These are phyloP conservation scores for Bagarius yarrelli DNA, from an alignment of 2,113 vertebrate species.

Conservation along the genomic window DNA sequence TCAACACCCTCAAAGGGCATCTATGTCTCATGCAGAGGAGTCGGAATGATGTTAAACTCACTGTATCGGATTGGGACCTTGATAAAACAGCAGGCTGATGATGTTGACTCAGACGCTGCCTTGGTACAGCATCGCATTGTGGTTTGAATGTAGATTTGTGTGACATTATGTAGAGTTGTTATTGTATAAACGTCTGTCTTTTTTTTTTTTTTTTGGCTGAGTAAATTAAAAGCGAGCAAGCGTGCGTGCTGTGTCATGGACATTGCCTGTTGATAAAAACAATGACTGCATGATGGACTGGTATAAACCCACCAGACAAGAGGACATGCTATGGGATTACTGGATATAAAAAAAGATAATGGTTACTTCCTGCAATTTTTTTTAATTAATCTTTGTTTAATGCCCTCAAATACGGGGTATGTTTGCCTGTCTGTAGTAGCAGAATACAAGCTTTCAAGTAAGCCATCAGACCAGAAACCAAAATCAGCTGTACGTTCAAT, in stretches of 20 bases:
- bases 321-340: constrained; percentile 59
- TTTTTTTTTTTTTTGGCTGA: constrained; percentile 42
- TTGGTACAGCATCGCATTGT: constrained; percentile 65
- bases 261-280: constrained; percentile 45
- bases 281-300: constrained; percentile 54
- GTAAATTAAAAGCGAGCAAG: constrained; percentile 53
- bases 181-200: constrained; percentile 64
- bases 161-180: constrained; percentile 70
- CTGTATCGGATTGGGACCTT: constrained; percentile 7
- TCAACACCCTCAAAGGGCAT: constrained; percentile 48
- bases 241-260: constrained; percentile 41
- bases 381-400: constrained; percentile 51
- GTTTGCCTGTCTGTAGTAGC: constrained; percentile 65
- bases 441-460: constrained; percentile 65
- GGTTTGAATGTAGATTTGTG: constrained; percentile 75
- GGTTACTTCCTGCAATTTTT: constrained; percentile 59
- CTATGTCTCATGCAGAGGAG: constrained; percentile 43
- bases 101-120: constrained; percentile 65
- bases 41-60: constrained; percentile 35
- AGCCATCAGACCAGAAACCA: constrained; percentile 68
- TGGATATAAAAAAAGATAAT: constrained; percentile 64
- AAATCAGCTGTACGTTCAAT: constrained; percentile 76
- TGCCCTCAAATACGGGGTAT: constrained; percentile 55
- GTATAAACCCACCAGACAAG: constrained; percentile 41
- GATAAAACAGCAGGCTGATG: constrained; percentile 47